Conservation (phyloP, 2,113 vertebrate species). For the Semnornis frantzii region DNA sequence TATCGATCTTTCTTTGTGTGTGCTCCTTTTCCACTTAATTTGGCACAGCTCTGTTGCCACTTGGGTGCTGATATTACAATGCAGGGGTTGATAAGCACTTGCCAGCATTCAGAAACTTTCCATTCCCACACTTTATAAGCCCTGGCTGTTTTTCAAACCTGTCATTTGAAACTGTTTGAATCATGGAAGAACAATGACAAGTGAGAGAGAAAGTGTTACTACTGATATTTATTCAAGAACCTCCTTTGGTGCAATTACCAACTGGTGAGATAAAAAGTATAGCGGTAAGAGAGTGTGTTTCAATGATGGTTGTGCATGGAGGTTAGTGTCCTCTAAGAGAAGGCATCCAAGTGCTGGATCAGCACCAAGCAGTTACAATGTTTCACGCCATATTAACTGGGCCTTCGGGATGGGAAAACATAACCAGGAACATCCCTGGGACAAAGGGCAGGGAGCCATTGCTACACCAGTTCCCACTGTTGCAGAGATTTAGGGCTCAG, state of each 20-base stretch:
- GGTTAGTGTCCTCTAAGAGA: neutral
- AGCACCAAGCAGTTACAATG: neutral
- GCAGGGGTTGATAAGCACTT: constrained; percentile 37
- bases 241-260: constrained; percentile 54
- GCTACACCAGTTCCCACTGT: neutral
- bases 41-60: constrained; percentile 29
- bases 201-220: constrained; percentile 50
- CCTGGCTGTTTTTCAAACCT: constrained; percentile 15
- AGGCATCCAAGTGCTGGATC: neutral
- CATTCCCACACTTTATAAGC: constrained; percentile 62
- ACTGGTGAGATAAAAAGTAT: neutral
- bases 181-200: constrained; percentile 51
- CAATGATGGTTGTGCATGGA: neutral
- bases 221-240: constrained; percentile 13
- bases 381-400: neutral
- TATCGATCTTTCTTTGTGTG: constrained; percentile 29
- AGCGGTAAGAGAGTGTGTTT: neutral
- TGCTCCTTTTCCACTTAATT: constrained; percentile 45
- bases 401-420: neutral
- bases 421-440: neutral
- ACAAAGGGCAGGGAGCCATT: neutral
- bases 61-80: constrained; percentile 37
- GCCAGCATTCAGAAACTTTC: constrained; percentile 63
- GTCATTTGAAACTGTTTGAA: constrained; percentile 47
- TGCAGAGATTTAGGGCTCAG: neutral